Percentiles rank a stretch among this genome's conserved stretches.
Evolutionary conservation across 1,140 invertebrate genomes (phyloP).

Genomic region (Atta texana): DNA sequence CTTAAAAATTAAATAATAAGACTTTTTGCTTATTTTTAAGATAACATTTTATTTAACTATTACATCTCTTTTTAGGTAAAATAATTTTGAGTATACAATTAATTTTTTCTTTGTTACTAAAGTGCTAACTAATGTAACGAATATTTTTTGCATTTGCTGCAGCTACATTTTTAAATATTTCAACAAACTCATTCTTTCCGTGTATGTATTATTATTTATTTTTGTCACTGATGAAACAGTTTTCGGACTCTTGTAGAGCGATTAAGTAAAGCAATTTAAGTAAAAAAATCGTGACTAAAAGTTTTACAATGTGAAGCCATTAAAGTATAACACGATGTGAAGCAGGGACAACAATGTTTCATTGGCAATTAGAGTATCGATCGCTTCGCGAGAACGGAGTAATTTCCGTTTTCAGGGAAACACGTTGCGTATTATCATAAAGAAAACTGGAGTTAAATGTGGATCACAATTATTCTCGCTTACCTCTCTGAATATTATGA

Average conservation of each 20-base stretch:
- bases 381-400: background rate
- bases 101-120: too few relatives aligned
- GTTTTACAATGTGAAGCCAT: background rate
- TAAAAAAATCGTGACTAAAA: background rate
- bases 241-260: too few relatives aligned
- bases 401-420: constrained; percentile 19
- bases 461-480: background rate
- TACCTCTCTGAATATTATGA: constrained; percentile 26
- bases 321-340: background rate
- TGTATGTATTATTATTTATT: background rate
- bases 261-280: too few relatives aligned
- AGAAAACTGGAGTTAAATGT: constrained; percentile 9
- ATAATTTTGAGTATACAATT: too few relatives aligned
- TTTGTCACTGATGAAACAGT: background rate
- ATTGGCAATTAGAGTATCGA: constrained; percentile 41
- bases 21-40: too few relatives aligned
- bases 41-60: too few relatives aligned
- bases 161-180: too few relatives aligned
- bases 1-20: too few relatives aligned
- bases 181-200: too few relatives aligned
- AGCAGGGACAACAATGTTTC: background rate
- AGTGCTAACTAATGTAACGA: too few relatives aligned
- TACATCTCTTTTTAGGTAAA: too few relatives aligned
- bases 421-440: background rate
- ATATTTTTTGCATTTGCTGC: too few relatives aligned